Evolutionary conservation across 2,797 vertebrate species (phyloP).

Genomic region (Clarias platycephalus): DNA sequence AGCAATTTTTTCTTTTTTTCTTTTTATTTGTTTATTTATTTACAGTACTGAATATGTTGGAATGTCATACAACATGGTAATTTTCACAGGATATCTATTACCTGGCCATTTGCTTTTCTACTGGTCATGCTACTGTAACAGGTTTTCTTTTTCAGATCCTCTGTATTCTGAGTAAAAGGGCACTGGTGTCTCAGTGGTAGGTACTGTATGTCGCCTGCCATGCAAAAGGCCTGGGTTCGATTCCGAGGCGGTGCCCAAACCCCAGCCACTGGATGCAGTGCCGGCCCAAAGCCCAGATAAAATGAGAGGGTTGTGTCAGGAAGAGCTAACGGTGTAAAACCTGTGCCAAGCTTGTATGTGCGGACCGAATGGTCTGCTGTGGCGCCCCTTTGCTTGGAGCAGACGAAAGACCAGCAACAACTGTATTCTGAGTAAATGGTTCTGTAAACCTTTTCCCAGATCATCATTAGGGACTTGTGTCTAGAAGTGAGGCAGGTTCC

Average conservation of each 20-base stretch:
- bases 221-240: no score
- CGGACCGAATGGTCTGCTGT: no score
- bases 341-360: no score
- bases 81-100: neutral
- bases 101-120: neutral
- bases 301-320: no score
- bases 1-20: no score
- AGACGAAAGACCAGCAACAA: neutral
- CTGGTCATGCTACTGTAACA: neutral
- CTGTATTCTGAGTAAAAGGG: neutral
- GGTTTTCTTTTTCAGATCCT: neutral
- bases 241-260: no score
- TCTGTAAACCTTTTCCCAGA: neutral
- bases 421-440: neutral
- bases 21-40: neutral
- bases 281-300: no score
- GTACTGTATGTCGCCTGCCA: no score
- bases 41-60: neutral
- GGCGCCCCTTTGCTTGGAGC: no score
- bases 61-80: neutral
- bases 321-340: no score
- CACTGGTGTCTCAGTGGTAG: no score
- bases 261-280: no score
- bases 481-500: neutral
- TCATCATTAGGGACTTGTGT: neutral